phyloP scores from a whole-genome alignment of 2,888 invertebrate genomes.

The Drosophila eohydei region DNA sequence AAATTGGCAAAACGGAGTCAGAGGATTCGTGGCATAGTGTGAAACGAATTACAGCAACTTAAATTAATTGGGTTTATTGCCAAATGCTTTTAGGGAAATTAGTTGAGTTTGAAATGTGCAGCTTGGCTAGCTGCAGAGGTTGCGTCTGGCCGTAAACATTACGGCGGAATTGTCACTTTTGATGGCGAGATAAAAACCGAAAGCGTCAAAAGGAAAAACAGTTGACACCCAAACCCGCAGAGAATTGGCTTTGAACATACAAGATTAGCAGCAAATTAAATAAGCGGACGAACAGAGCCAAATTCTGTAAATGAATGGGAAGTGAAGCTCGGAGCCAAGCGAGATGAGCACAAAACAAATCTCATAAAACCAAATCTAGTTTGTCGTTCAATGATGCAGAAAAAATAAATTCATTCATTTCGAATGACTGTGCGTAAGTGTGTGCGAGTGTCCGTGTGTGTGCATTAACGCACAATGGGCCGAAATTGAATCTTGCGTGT shows the following conservation, averaged over 20 bases:
- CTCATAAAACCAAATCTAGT: slow-evolving; percentile 79
- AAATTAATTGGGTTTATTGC: slow-evolving; percentile 80
- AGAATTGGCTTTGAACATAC: slow-evolving; percentile 66
- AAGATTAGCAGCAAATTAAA: slow-evolving; percentile 81
- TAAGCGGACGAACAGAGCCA: slow-evolving; percentile 65
- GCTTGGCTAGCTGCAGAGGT: slow-evolving; percentile 25
- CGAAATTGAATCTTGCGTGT: slow-evolving; percentile 21
- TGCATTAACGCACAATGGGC: slow-evolving; percentile 51
- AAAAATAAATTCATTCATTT: slow-evolving; percentile 69
- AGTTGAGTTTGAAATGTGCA: slow-evolving; percentile 67
- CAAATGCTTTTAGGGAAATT: slow-evolving; percentile 78
- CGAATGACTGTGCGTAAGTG: slow-evolving; percentile 24
- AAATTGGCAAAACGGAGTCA: background rate
- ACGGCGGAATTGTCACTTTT: slow-evolving; percentile 72
- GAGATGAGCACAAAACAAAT: slow-evolving; percentile 73
- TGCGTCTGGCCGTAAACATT: slow-evolving; percentile 40
- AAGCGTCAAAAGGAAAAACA: slow-evolving; percentile 42
- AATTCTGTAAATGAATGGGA: slow-evolving; percentile 55
- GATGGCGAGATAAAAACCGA: slow-evolving; percentile 64
- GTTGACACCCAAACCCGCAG: slow-evolving; percentile 11
- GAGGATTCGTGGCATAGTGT: slow-evolving; percentile 44
- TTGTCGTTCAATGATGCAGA: slow-evolving; percentile 80
- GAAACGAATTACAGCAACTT: slow-evolving; percentile 71
- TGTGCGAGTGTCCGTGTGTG: slow-evolving; percentile 2
- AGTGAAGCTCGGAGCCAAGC: slow-evolving; percentile 32